Evolutionary conservation across 2,888 invertebrate genomes (phyloP).

Genomic region (Melanostoma mellinum): DNA sequence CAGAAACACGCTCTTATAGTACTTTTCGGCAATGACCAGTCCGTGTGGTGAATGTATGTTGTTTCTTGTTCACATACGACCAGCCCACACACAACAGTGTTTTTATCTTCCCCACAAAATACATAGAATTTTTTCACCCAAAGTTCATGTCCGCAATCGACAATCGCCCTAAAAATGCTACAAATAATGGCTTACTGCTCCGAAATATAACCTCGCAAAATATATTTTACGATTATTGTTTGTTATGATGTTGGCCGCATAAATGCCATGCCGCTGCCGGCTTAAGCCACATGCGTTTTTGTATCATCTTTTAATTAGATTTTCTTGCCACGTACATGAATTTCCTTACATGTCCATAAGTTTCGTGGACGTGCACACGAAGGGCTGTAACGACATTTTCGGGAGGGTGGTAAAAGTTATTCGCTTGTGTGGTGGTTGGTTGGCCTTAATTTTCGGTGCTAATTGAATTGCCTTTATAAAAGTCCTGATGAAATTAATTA

Average conservation of each 20-base stretch:
- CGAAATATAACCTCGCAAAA: constrained; percentile 54
- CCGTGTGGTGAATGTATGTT: constrained; percentile 41
- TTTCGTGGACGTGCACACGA: background rate
- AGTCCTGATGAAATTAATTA: constrained; percentile 65
- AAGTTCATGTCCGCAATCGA: constrained; percentile 40
- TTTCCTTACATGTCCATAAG: constrained; percentile 40
- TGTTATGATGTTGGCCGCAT: constrained; percentile 64
- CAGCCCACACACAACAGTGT: constrained; percentile 12
- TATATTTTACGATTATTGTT: constrained; percentile 71
- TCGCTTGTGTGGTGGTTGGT: constrained; percentile 25
- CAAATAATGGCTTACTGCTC: constrained; percentile 43
- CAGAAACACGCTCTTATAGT: constrained; percentile 39
- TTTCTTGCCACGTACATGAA: constrained; percentile 67
- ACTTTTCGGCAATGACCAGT: constrained; percentile 40
- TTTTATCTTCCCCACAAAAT: constrained; percentile 36
- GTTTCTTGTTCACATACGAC: constrained; percentile 13
- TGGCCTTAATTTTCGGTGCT: constrained; percentile 53
- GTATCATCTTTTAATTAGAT: constrained; percentile 73
- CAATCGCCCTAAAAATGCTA: constrained; percentile 43
- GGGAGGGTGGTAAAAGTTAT: constrained; percentile 28
- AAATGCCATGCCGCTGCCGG: constrained; percentile 37
- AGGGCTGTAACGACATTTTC: constrained; percentile 1
- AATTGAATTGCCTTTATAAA: constrained; percentile 68
- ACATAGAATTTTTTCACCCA: constrained; percentile 40
- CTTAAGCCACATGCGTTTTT: constrained; percentile 61